Evolutionary conservation across 1,140 invertebrate genomes (phyloP).

Genomic region (Nephila pilipes): DNA sequence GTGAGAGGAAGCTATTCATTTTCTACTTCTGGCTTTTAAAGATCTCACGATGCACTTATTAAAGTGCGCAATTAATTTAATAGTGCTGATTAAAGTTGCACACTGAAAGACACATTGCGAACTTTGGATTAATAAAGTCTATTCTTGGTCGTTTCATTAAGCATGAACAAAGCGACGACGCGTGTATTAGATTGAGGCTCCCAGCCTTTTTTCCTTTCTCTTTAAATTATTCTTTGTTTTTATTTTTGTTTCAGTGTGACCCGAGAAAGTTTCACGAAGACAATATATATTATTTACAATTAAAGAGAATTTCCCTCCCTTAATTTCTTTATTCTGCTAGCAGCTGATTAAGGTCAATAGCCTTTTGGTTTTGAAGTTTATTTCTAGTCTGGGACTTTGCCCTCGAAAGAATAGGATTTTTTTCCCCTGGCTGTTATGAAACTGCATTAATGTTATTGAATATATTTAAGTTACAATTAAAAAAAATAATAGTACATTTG

Average conservation of each 20-base stretch:
- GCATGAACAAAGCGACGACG: neutral
- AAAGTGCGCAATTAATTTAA: constrained; percentile 27
- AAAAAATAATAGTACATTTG: no score
- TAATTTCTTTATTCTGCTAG: neutral
- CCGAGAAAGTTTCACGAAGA: neutral
- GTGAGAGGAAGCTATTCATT: neutral
- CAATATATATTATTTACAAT: neutral
- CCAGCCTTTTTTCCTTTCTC: neutral
- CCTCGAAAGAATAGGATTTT: no score
- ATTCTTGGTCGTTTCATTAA: neutral
- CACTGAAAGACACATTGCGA: neutral
- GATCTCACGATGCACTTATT: constrained; percentile 31
- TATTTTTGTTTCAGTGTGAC: neutral
- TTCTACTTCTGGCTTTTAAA: neutral
- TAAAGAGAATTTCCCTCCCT: neutral
- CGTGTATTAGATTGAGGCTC: neutral
- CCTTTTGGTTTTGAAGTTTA: neutral
- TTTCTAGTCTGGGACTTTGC: no score
- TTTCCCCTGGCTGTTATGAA: no score
- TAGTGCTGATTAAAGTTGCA: constrained; percentile 11
- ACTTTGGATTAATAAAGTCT: neutral
- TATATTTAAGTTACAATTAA: no score
- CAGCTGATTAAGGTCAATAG: neutral
- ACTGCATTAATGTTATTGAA: no score
- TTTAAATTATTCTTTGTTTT: no score